Evolutionary conservation across 2,888 invertebrate species (phyloP), one percentile per base, ranked within the genome.

Genomic region (Stenoptilia bipunctidactyla): DNA sequence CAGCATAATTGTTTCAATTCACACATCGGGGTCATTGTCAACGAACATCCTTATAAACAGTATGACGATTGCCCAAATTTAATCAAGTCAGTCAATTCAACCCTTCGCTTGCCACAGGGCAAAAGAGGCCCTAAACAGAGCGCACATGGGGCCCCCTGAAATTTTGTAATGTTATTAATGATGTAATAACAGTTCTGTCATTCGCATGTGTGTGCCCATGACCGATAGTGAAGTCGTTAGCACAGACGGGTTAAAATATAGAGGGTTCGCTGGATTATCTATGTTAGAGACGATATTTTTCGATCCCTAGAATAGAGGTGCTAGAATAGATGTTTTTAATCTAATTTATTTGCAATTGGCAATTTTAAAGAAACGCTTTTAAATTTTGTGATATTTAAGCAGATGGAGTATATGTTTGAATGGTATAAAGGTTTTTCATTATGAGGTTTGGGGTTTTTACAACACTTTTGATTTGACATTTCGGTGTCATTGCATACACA

Each of bases 141-240:
- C 56, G 52, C 79, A 77, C 75, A 79, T 77, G 79, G 75, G 71
- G 67, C 56, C 59, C 52, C 20, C 20, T 8, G 8, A 64, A 80
- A 72, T 83, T 82, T 83, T 83, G 82, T 82, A 83, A 83, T 83
- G 82, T 83, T 83, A 83, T 83, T 83, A 83, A 83, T 83, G 83
- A 83, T 66, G 80, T 82, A 83, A 83, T 83, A 83, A 83, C 83
- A 72, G 76, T 71, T 68, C 72, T 82, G 83, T 82, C 83, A 83
- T 61, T 58, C 70, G 75, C 83, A 83, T 80, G 80, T 77, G 79
- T 74, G 72, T 68, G 72, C 65, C 67, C 65, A 62, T 83, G 80
- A 83, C 72, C 82, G 82, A 83, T 83, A 83, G 83, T 76, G 68
- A 51, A 74, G 72, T 70, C 74, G 80, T 82, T 82, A 80, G 64